These are phyloP conservation scores for Bufotes viridis DNA, from an alignment of 2,797 vertebrate genomes.

Conservation along the genomic window DNA sequence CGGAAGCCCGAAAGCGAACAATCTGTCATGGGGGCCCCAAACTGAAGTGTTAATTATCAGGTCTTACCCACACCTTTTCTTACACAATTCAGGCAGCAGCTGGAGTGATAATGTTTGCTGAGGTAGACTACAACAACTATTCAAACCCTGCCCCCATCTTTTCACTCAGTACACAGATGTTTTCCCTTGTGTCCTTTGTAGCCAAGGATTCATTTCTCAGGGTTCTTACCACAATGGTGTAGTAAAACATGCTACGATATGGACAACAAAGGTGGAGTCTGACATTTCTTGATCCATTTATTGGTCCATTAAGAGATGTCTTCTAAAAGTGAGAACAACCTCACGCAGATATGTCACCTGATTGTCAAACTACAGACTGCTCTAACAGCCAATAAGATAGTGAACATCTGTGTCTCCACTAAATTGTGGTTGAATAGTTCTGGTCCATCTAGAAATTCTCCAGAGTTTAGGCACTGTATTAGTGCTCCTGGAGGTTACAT, in stretches of 20 bases:
- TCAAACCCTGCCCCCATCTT: conserved; percentile 47
- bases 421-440: not conserved
- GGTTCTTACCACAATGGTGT: not conserved
- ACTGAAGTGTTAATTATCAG: conserved; percentile 80
- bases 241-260: not conserved
- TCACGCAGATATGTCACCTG: no score
- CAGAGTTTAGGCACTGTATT: not conserved
- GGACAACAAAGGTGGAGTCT: not conserved
- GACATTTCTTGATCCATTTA: not conserved
- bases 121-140: conserved; percentile 56
- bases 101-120: conserved; percentile 64
- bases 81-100: conserved; percentile 64
- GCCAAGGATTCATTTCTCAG: not conserved
- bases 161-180: conserved; percentile 20
- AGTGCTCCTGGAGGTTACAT: not conserved
- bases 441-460: not conserved
- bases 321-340: no score
- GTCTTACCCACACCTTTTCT: conserved; percentile 66
- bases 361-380: not conserved
- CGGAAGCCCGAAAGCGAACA: conserved; percentile 77
- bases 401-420: not conserved
- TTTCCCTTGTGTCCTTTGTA: conserved; percentile 4
- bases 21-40: conserved; percentile 78
- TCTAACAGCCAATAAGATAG: not conserved
- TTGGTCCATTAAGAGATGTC: not conserved